Conservation (phyloP, 2,888 invertebrate genomes). For the Calameuta idolon region DNA sequence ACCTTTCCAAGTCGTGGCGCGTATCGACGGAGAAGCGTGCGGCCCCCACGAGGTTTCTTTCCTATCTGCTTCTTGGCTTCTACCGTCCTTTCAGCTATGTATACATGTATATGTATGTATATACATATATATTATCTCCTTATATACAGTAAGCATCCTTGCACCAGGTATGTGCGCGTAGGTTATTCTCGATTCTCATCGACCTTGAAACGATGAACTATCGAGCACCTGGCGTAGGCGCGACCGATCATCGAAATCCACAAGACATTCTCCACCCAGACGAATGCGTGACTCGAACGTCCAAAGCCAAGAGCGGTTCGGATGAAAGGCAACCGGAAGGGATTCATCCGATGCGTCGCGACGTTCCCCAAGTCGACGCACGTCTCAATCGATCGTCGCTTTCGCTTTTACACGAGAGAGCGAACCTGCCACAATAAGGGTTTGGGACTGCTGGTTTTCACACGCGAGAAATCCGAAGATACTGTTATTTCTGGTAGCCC, state of each 20-base stretch:
- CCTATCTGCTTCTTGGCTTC: not conserved
- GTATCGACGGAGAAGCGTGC: not conserved
- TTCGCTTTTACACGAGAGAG: constrained; percentile 14
- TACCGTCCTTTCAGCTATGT: not conserved
- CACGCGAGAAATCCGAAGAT: constrained; percentile 9
- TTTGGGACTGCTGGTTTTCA: not conserved
- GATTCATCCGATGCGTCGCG: constrained; percentile 33
- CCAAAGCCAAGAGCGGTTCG: constrained; percentile 25
- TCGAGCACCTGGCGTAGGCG: not conserved
- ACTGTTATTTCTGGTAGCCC: constrained; percentile 14
- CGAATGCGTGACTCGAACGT: constrained; percentile 31
- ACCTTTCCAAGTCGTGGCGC: not conserved
- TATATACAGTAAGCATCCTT: not conserved
- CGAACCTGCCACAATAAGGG: not conserved
- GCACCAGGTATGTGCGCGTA: not conserved
- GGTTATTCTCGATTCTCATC: not conserved
- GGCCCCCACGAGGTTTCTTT: not conserved
- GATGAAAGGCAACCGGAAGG: constrained; percentile 39
- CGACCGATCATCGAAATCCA: not conserved
- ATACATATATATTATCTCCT: not conserved
- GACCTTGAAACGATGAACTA: not conserved
- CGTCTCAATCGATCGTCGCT: constrained; percentile 34
- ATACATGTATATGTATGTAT: not conserved
- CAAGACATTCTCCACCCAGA: constrained; percentile 30
- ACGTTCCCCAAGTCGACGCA: constrained; percentile 37